Evolutionary conservation across 2,113 vertebrate genomes (phyloP).

Genomic region (Protomyctophum bolini): DNA sequence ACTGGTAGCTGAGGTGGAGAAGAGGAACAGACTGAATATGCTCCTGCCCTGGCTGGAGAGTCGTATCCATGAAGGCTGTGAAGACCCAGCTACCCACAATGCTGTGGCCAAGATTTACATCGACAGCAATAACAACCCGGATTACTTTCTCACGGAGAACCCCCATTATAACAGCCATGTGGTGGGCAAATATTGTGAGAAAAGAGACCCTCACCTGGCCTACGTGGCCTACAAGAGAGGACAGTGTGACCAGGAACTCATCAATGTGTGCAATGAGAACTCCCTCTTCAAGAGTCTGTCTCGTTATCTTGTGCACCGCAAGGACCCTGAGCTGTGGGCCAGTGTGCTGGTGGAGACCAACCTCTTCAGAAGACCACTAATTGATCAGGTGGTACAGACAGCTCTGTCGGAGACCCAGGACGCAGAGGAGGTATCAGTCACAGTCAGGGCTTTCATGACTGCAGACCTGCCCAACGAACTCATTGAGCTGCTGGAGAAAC

Average conservation of each 20-base stretch:
- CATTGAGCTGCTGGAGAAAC: constrained; percentile 97
- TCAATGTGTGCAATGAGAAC: constrained; percentile 98
- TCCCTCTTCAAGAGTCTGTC: constrained; percentile 98
- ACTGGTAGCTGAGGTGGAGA: constrained; percentile 96
- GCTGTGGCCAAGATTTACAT: constrained; percentile 98
- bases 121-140: constrained; percentile 98
- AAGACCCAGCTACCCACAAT: constrained; percentile 97
- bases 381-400: constrained; percentile 98
- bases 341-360: constrained; percentile 95
- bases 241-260: constrained; percentile 96
- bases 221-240: constrained; percentile 97
- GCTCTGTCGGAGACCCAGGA: constrained; percentile 97
- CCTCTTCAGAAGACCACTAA: constrained; percentile 91
- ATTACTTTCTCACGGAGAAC: constrained; percentile 96
- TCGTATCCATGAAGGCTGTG: constrained; percentile 96
- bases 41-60: constrained; percentile 96
- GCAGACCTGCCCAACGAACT: constrained; percentile 98
- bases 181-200: constrained; percentile 98
- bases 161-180: constrained; percentile 95
- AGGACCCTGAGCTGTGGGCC: constrained; percentile 95
- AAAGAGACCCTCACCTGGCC: constrained; percentile 96
- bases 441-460: constrained; percentile 99
- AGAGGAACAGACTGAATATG: constrained; percentile 96
- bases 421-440: constrained; percentile 97
- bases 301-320: constrained; percentile 94